Evolutionary conservation across 37 sponge, comb jelly and placozoan genomes (phyloP).

Genomic region (Ianthella basta): DNA sequence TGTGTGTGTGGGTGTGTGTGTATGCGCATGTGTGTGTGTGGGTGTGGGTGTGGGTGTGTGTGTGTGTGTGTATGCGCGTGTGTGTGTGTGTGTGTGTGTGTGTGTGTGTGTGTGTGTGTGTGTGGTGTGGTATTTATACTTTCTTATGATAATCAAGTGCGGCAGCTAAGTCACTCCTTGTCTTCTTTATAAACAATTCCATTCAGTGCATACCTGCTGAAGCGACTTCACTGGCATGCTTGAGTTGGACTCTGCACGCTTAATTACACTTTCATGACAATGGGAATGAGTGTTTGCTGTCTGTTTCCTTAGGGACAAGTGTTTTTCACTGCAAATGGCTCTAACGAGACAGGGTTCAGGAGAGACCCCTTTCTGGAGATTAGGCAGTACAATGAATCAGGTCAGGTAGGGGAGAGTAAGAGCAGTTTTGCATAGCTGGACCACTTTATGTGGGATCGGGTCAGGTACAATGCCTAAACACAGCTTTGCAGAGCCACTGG

Average conservation of each 20-base stretch:
- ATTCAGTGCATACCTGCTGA: too few relatives aligned
- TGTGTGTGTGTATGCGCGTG: constrained; percentile 10
- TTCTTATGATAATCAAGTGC: too few relatives aligned
- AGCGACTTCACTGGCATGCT: too few relatives aligned
- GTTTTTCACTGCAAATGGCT: not conserved
- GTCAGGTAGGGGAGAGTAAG: not conserved
- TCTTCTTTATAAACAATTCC: too few relatives aligned
- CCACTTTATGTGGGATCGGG: too few relatives aligned
- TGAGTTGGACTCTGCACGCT: too few relatives aligned
- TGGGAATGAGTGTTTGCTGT: too few relatives aligned
- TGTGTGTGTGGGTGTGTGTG: constrained; percentile 29
- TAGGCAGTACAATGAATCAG: not conserved
- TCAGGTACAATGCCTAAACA: too few relatives aligned
- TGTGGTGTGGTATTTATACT: not conserved
- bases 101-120: constrained; percentile 2
- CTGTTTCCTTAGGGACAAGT: not conserved
- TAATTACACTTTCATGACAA: too few relatives aligned
- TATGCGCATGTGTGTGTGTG: constrained; percentile 28
- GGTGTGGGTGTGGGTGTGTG: constrained; percentile 14
- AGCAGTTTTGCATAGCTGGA: too few relatives aligned
- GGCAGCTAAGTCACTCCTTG: too few relatives aligned
- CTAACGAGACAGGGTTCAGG: constrained; percentile 30
- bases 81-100: constrained; percentile 21
- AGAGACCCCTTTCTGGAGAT: not conserved
- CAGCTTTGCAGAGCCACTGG: too few relatives aligned